Percentiles rank a stretch among this genome's conserved stretches.
Evolutionary conservation across 1,140 invertebrate species (phyloP).

Genomic region (Sycophaga agraensis): DNA sequence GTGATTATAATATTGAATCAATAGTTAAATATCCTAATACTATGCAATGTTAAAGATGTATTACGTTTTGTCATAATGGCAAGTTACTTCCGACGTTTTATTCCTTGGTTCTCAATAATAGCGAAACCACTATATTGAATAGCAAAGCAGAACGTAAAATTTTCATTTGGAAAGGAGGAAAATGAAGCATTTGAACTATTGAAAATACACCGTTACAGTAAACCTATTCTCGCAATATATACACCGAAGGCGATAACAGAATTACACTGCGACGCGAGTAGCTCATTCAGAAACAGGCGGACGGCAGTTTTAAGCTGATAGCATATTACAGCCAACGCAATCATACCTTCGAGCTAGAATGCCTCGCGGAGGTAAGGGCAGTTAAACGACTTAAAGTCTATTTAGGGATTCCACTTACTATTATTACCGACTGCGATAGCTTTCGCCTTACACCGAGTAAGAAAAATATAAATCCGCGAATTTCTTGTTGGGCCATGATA

Average conservation of each 20-base stretch:
- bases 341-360: slow-evolving; percentile 31
- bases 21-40: slow-evolving; percentile 40
- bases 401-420: slow-evolving; percentile 26
- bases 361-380: slow-evolving; percentile 31
- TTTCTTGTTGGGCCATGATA: slow-evolving; percentile 14
- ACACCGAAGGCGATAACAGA: slow-evolving; percentile 13
- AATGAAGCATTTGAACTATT: no score
- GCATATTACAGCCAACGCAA: slow-evolving; percentile 37
- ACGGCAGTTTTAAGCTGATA: slow-evolving; percentile 33
- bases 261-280: slow-evolving; percentile 36
- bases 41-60: slow-evolving; percentile 35
- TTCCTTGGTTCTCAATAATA: slow-evolving; percentile 38
- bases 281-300: slow-evolving; percentile 33
- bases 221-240: slow-evolving; percentile 37
- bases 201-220: background rate
- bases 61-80: no score
- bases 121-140: slow-evolving; percentile 44
- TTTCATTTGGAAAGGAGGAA: no score
- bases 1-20: slow-evolving; percentile 37
- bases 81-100: slow-evolving; percentile 46
- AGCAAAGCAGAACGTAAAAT: slow-evolving; percentile 15
- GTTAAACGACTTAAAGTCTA: slow-evolving; percentile 33
- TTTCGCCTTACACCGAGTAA: no score
- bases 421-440: slow-evolving; percentile 18
- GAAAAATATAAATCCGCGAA: background rate